A percentile compares a stretch with the other conserved stretches of the same genome.
Conservation (phyloP, 1,140 invertebrate species). For the Yoshiicerus persimilis region DNA sequence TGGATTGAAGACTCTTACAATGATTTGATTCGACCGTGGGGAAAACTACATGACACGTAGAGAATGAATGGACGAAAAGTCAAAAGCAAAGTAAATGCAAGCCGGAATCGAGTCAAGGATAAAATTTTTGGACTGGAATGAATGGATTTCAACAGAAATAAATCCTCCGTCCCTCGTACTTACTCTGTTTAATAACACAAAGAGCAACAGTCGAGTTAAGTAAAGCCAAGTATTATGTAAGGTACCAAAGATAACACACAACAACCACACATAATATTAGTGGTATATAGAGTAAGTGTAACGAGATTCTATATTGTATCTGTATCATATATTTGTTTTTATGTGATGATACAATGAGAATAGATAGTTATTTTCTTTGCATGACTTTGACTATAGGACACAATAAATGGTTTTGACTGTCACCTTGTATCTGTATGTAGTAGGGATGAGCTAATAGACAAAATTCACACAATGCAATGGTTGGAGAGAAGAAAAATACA, state of each 20-base stretch:
- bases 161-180: neutral
- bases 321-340: neutral
- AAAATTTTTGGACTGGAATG: neutral
- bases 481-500: neutral
- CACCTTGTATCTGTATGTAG: neutral
- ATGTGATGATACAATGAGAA: neutral
- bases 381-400: neutral
- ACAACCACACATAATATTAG: neutral
- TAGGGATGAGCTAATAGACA: conserved; percentile 19
- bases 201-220: neutral
- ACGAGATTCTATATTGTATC: neutral
- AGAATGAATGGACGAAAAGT: neutral
- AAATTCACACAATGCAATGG: conserved; percentile 2
- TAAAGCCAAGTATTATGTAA: neutral
- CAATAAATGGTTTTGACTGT: neutral
- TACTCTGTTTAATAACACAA: neutral
- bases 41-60: neutral
- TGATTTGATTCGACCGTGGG: conserved; percentile 21
- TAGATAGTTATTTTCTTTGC: neutral
- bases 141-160: neutral
- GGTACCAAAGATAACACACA: neutral
- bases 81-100: too few species aligned
- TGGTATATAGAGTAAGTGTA: too few species aligned
- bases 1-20: conserved; percentile 26
- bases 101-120: neutral